Evolutionary conservation across 2,113 vertebrate species (phyloP).

Genomic region (Cavia aperea): DNA sequence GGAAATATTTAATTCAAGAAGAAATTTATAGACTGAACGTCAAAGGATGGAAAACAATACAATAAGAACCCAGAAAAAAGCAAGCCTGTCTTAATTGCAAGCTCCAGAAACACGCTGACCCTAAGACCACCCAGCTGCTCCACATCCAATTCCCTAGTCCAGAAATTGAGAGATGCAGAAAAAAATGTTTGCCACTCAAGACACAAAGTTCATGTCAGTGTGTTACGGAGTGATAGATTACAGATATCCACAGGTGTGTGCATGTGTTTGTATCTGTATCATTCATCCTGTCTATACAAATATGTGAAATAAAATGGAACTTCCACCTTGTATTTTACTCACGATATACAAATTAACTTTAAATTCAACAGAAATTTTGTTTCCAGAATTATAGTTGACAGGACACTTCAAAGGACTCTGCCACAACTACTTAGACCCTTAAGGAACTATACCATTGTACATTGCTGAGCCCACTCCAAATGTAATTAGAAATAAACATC

Average conservation of each 20-base stretch:
- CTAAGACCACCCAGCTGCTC: not conserved
- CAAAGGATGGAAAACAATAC: not conserved
- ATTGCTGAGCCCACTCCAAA: not conserved
- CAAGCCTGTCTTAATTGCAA: not conserved
- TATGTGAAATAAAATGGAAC: constrained; percentile 16
- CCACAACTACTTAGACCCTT: not conserved
- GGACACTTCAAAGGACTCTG: constrained; percentile 9
- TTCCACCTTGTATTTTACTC: not conserved
- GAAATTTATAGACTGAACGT: not conserved
- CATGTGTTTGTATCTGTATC: not conserved
- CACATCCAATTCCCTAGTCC: not conserved
- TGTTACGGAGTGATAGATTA: not conserved
- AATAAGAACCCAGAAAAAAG: not conserved
- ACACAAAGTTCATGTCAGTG: not conserved
- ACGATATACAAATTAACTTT: not conserved
- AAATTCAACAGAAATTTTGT: constrained; percentile 14
- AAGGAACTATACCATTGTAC: not conserved
- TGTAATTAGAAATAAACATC: not conserved
- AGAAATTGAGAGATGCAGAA: not conserved
- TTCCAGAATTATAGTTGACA: not conserved
- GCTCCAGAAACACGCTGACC: not conserved
- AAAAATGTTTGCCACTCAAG: not conserved
- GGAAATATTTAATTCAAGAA: not conserved
- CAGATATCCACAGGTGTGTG: not conserved
- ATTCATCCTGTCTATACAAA: not conserved